Conservation (phyloP, 2,888 invertebrate species). For the Agonopterix heracliana region DNA sequence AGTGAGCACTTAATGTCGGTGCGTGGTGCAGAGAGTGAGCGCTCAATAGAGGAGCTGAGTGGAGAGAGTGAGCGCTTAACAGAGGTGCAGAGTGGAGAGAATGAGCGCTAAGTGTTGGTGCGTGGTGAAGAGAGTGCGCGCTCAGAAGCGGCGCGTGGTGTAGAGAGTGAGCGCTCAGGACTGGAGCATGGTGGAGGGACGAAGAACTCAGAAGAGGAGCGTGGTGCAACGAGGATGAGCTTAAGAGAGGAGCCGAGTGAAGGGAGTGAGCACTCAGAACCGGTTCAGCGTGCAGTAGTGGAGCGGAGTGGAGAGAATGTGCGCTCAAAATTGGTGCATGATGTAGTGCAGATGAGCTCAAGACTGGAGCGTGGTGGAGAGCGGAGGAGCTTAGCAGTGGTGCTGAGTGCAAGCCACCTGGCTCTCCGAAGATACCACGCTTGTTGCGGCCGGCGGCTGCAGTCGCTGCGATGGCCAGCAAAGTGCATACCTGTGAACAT, state of each 20-base stretch:
- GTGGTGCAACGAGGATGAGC: slow-evolving; percentile 11
- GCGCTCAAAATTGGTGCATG: slow-evolving; percentile 18
- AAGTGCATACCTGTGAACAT: slow-evolving; percentile 27
- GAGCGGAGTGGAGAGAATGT: slow-evolving; percentile 12
- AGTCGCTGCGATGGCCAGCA: slow-evolving; percentile 33
- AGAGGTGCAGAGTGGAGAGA: slow-evolving; percentile 15
- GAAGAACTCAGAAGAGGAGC: slow-evolving; percentile 9
- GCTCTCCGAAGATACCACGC: slow-evolving; percentile 44
- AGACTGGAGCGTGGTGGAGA: slow-evolving; percentile 7
- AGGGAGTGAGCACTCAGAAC: slow-evolving; percentile 12
- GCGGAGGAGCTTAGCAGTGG: slow-evolving; percentile 9
- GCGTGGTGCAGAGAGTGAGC: slow-evolving; percentile 11
- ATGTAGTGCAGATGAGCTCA: slow-evolving; percentile 7
- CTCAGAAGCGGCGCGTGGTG: slow-evolving; percentile 10
- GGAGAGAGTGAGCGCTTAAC: slow-evolving; percentile 13
- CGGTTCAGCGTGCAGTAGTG: slow-evolving; percentile 14
- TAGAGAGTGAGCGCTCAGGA: slow-evolving; percentile 13
- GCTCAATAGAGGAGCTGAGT: slow-evolving; percentile 10
- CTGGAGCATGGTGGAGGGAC: slow-evolving; percentile 11
- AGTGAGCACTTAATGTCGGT: slow-evolving; percentile 9
- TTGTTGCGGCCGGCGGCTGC: slow-evolving; percentile 34
- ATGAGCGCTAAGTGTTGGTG: slow-evolving; percentile 9
- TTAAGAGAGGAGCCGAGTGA: slow-evolving; percentile 8
- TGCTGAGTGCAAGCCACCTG: slow-evolving; percentile 23
- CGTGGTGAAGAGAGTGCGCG: slow-evolving; percentile 12